These are phyloP conservation scores for Argopecten irradians DNA, from an alignment of 1,140 invertebrate species.

Conservation along the genomic window DNA sequence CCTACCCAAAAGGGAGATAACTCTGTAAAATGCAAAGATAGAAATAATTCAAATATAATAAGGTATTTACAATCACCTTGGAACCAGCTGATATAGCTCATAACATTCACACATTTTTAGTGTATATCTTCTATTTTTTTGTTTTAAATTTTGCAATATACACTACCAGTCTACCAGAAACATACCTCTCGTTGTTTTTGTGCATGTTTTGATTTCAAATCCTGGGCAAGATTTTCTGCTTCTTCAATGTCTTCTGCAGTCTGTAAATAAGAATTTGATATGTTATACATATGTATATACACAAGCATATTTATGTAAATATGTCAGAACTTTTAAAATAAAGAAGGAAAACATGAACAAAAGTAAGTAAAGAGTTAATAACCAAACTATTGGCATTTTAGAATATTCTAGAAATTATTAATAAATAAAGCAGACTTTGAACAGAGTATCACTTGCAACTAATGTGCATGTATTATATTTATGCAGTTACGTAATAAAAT, in stretches of 20 bases:
- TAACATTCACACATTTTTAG: background rate
- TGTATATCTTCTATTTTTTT: background rate
- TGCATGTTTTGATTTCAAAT: conserved; percentile 57
- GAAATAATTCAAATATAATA: background rate
- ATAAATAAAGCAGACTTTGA: no score
- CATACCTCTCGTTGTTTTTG: conserved; percentile 59
- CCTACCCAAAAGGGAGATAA: background rate
- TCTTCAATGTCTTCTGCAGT: conserved; percentile 55
- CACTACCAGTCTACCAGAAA: background rate
- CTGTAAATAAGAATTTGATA: conserved; percentile 47
- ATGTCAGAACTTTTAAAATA: no score
- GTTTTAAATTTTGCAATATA: background rate
- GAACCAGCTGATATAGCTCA: background rate
- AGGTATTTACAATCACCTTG: background rate
- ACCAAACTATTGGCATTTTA: no score
- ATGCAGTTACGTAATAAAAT: no score
- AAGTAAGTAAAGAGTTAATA: no score
- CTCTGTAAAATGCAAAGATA: no score
- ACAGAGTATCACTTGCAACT: no score
- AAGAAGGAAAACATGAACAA: no score
- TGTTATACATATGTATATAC: no score
- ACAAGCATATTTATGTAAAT: no score
- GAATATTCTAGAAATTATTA: no score
- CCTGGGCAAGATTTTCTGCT: conserved; percentile 56
- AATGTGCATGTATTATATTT: no score